phyloP scores from a whole-genome alignment of 2,888 invertebrate species.

The Leucoptera coffeella region DNA sequence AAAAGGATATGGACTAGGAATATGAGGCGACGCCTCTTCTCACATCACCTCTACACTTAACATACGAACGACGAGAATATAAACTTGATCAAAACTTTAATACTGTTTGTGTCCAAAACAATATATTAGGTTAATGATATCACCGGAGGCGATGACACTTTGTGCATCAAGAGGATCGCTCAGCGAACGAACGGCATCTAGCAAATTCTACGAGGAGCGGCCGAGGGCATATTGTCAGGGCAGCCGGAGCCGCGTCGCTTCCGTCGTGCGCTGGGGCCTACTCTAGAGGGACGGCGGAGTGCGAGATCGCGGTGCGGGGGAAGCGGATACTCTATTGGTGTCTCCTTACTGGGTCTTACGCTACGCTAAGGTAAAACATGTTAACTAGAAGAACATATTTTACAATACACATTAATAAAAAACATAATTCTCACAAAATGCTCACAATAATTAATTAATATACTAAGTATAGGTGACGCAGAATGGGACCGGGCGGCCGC shows the following conservation, averaged over 20 bases:
- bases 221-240: too few species aligned
- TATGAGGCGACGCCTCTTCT: too few species aligned
- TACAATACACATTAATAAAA: constrained; percentile 28
- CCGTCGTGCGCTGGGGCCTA: too few species aligned
- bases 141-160: too few species aligned
- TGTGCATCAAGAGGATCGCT: constrained; percentile 43
- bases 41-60: constrained; percentile 46
- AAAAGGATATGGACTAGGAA: constrained; percentile 55
- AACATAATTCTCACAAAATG: constrained; percentile 51
- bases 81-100: constrained; percentile 42
- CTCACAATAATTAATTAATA: too few species aligned
- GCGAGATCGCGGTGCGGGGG: constrained; percentile 12
- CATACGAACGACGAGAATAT: constrained; percentile 33
- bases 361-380: constrained; percentile 52
- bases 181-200: constrained; percentile 42
- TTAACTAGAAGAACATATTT: constrained; percentile 43
- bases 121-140: constrained; percentile 27
- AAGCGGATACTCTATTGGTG: constrained; percentile 55
- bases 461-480: too few species aligned
- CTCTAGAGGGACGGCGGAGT: too few species aligned
- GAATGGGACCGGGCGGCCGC: too few species aligned
- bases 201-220: constrained; percentile 52
- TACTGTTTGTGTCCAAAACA: constrained; percentile 43
- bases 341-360: constrained; percentile 48
- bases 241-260: too few species aligned